Evolutionary conservation across 2,797 vertebrate genomes (phyloP), one percentile per base, ranked within the genome.

Genomic region (Rhinogobio ventralis): DNA sequence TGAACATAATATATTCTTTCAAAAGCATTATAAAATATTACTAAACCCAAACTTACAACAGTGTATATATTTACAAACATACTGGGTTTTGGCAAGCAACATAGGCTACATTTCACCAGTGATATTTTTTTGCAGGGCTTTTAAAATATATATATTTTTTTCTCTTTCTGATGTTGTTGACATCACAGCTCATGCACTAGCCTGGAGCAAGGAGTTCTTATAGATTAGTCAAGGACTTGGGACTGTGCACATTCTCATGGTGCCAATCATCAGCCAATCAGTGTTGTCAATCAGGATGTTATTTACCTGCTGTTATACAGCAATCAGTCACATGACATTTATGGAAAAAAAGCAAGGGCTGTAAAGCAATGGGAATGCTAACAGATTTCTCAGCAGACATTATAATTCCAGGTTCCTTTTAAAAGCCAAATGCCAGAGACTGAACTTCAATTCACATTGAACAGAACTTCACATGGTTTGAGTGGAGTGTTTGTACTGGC

Each of bases 131-230:
- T 67, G 8, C 33, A 71, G 39, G 13, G 68, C 23, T n/a, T 71
- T 71, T 71, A 62, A 28, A 42, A 71, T 49, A n/a, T n/a, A n/a
- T n/a, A n/a, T 1, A 4, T 0, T 2, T 45, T n/a, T 45, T 14
- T 49, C 4, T 1, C 1, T 39, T 13, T 25, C 7, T n/a, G 20
- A n/a, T 30, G 9, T 45, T 45, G 39, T 45, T 78, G 57, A 46
- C 55, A 25, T 64, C 15, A 13, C 39, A 45, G 9, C 13, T 42
- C 39, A 28, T 11, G 75, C 14, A 25, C 55, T 28, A 78, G 55
- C 76, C 76, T 78, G n/a, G 9, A 64, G 39, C n/a, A 64, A 64
- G 57, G 76, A 64, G 5, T 30, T 78, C 10, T 20, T 13, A 76
- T 57, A 57, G n/a, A 55, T 20, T 57, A 64, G 57, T 28, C 39